Evolutionary conservation across 2,113 vertebrate species (phyloP), one percentile per base, ranked within the genome.

Genomic region (Hirundichthys speculiger): DNA sequence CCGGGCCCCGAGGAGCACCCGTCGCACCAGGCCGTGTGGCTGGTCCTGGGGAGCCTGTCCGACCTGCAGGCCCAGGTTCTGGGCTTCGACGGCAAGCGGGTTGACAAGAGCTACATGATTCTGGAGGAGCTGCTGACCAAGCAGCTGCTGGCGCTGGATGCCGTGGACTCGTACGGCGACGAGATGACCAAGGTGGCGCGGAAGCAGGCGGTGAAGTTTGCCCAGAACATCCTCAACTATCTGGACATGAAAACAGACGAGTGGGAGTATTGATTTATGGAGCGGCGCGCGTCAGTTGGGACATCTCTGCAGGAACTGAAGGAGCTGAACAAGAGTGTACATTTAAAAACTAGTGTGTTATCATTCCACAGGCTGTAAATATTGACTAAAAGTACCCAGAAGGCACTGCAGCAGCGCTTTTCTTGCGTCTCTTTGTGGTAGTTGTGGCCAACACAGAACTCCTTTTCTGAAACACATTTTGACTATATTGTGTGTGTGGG

Each of bases 201-300:
- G 43, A 98, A 97, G 59, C 96, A 98, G 89, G 96, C 97, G 0
- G 98, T 99, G 55, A 98, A 95, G 86, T 94, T 97, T 0, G 96
- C 96, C 5, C 97, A 99, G 91, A 98, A 96, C 86, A 97, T 97
- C 81, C 96, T 99, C 59, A 94, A 93, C 93, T 97, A 97, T 56
- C 92, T 99, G 58, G 97, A 99, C 92, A 92, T 98, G 93, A 99
- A 97, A 86, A 98, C 98, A 0, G 98, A 99, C 60, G 95, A 98
- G 76, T 98, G 96, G 96, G 97, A 99, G 73, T 98, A 99, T 16
- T 90, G 76, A 90, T 15, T 1, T 2, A 13, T 1, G 12, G 5
- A 3, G 7, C 18, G 38, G 21, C 47, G 47, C 4, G 6, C 11
- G 2, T n/a, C 9, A 6, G 57, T 16, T 11, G 18, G 22, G 64